Conservation (phyloP, 1,140 invertebrate species). For the Meloidogyne chitwoodi region DNA sequence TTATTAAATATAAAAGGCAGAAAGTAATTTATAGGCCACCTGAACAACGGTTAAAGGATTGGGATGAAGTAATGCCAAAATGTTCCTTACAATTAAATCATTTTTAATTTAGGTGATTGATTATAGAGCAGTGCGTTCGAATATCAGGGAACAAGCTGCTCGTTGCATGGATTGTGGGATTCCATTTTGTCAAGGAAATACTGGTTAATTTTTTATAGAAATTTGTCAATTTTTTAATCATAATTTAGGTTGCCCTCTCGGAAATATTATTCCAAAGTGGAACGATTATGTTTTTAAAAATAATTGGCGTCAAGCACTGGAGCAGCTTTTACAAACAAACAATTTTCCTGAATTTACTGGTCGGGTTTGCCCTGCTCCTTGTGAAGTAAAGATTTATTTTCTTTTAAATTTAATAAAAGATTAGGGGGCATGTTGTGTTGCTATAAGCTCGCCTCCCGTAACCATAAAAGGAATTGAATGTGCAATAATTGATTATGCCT, state of each 20-base stretch:
- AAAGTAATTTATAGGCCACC: conserved; percentile 77
- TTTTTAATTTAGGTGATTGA: conserved; percentile 65
- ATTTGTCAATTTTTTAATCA: not conserved
- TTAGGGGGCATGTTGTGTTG: conserved; percentile 85
- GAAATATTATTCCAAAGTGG: conserved; percentile 98
- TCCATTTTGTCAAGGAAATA: conserved; percentile 93
- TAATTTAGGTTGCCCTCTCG: conserved; percentile 71
- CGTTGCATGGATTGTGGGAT: conserved; percentile 99
- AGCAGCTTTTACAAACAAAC: conserved; percentile 91
- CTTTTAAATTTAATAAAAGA: not conserved
- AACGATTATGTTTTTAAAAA: conserved; percentile 89
- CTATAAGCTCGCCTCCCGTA: conserved; percentile 88
- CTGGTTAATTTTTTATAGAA: conserved; percentile 68
- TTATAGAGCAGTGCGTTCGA: conserved; percentile 76
- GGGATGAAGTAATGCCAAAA: conserved; percentile 74
- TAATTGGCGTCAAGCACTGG: conserved; percentile 92
- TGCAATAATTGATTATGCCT: conserved; percentile 95
- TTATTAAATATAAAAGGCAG: conserved; percentile 89
- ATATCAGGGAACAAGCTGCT: conserved; percentile 82
- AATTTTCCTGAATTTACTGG: conserved; percentile 99
- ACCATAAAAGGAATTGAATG: conserved; percentile 99
- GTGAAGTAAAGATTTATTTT: conserved; percentile 68
- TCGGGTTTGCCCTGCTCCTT: conserved; percentile 93
- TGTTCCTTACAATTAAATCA: not conserved
- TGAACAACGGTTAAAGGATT: conserved; percentile 80